Evolutionary conservation across 2,113 vertebrate genomes (phyloP), one percentile per base, ranked within the genome.

Genomic region (Recurvirostra avosetta): DNA sequence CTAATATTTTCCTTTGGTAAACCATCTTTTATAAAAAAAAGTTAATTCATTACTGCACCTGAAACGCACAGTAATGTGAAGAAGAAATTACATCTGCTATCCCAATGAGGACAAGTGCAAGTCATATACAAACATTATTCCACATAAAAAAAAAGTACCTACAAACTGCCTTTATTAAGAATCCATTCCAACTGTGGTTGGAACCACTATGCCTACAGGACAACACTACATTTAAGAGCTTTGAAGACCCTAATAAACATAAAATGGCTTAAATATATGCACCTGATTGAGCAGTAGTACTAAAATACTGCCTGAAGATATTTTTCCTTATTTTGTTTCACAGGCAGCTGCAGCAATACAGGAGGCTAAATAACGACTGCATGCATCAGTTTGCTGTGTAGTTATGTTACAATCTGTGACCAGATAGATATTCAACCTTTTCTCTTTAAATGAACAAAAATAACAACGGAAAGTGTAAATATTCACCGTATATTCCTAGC

Each of bases 391-490:
- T 36, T 59, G 52, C 74, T 92, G 92, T 91, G 92, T 90, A 92
- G 94, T 65, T 93, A 49, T 53, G 49, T 92, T 81, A 88, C 49
- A 23, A 50, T 50, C 23, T 50, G 49, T 23, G 49, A 50, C 49
- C 49, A 50, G 12, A 49, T 49, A 49, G 47, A 50, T 50, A 50
- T 50, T 23, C 49, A 50, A 50, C 49, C 23, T 50, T 25, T 50
- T 50, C 49, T 50, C 49, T 50, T 50, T 50, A 50, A 50, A 23
- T 80, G 78, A 95, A 92, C 89, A 95, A 47, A 30, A 11, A 21
- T 38, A 97, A 93, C 87, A 95, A 95, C 86, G 76, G 87, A 88
- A 96, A 97, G 86, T 68, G 55, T 84, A 96, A 95, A 91, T 89
- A 93, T 90, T 95, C 91, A 96, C 21, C 20, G 20, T 47, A 38